These are phyloP conservation scores for Blastomussa wellsi DNA, from an alignment of 92 coral and sea anemone species.

Conservation along the genomic window DNA sequence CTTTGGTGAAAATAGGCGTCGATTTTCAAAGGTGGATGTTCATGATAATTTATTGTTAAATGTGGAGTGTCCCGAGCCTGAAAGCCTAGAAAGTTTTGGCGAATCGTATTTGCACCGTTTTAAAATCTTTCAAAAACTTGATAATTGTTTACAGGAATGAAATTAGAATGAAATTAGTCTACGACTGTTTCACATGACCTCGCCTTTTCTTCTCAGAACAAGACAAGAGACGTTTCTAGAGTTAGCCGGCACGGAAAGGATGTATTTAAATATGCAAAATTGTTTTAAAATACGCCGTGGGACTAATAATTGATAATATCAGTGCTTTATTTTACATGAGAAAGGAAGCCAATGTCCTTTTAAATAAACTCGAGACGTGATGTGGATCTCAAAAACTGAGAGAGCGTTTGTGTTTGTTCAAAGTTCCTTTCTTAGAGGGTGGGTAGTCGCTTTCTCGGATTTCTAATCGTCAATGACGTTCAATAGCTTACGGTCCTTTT, in stretches of 20 bases:
- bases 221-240: not conserved
- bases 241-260: not conserved
- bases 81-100: too few species aligned
- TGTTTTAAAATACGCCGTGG: not conserved
- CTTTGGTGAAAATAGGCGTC: too few species aligned
- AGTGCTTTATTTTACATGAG: slow-evolving; percentile 1
- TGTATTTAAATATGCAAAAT: not conserved
- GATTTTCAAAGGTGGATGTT: not conserved
- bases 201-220: not conserved
- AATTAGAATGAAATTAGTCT: not conserved
- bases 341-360: not conserved
- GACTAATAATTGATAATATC: not conserved
- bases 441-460: not conserved
- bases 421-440: not conserved
- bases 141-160: not conserved
- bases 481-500: not conserved
- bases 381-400: not conserved
- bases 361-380: not conserved
- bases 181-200: not conserved
- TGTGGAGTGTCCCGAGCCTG: not conserved
- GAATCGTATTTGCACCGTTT: not conserved
- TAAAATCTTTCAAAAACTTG: not conserved
- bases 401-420: not conserved
- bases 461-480: not conserved
- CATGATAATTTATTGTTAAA: too few species aligned